Evolutionary conservation across 2,888 invertebrate species (phyloP).

Genomic region (Deilephila porcellus): DNA sequence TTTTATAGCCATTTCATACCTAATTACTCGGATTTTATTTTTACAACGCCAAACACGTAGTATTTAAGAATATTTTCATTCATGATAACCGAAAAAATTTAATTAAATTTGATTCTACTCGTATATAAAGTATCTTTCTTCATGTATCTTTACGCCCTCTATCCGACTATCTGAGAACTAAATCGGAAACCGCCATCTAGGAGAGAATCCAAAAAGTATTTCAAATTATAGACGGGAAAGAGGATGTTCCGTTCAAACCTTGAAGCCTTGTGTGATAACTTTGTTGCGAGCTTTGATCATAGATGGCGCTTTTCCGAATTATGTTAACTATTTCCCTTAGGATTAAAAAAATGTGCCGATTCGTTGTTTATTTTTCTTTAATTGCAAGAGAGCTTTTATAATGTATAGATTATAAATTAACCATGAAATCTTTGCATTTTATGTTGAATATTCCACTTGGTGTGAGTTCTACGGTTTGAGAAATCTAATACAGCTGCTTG

Average conservation of each 20-base stretch:
- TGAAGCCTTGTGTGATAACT: neutral
- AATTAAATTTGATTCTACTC: neutral
- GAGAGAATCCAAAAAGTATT: neutral
- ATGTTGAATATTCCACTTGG: no score
- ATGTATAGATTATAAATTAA: no score
- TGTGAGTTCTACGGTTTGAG: no score
- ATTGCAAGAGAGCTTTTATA: no score
- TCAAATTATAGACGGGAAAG: conserved; percentile 3
- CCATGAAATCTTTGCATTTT: no score
- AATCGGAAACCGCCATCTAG: conserved; percentile 3
- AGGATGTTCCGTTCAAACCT: neutral
- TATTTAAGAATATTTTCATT: neutral
- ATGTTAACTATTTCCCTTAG: no score
- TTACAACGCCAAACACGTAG: no score
- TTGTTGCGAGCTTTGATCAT: neutral
- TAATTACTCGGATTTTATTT: no score
- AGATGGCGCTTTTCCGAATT: neutral
- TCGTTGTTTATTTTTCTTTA: no score
- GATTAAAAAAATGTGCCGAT: no score
- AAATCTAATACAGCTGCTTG: no score
- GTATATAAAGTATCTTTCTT: neutral
- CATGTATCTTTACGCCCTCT: neutral
- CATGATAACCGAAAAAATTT: neutral
- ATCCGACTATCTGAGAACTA: neutral
- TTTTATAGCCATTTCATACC: no score